Evolutionary conservation across 2,888 invertebrate genomes (phyloP), one percentile per base, ranked within the genome.

Genomic region (Synanthedon formicaeformis): DNA sequence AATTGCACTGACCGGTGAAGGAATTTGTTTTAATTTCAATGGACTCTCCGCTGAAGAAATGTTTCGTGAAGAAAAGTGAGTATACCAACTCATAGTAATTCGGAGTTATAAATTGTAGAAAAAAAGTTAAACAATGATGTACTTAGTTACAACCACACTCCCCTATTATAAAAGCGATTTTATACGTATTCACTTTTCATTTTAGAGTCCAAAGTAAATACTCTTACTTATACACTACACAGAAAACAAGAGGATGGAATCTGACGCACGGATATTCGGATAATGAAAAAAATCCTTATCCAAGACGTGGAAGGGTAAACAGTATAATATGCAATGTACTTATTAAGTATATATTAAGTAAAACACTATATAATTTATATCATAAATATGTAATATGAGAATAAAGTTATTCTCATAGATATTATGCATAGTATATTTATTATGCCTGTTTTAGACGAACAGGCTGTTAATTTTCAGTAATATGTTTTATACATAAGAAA

Each of bases 11-110:
- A 77, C 77, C 0, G 51, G 54, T 0, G 69, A 75, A 56, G 77
- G 77, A 3, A 18, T 75, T 0, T 77, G 77, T 53, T 76, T 55
- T 49, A 71, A 60, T 14, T 60, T 67, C 51, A 78, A 78, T 54
- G 58, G 66, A 1, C 53, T 76, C 8, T 59, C 69, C 2, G 65
- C 64, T 2, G 10, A 50, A 10, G 74, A 76, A 12, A 69, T 75
- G 34, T 66, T 78, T 41, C 55, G 58, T 14, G 50, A 16, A 4
- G 40, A 50, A 4, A 50, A 10, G 50, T 56, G 57, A 51, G 58
- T 12, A 49, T 16, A 16, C 2, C 16, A 1, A 12, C 6, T 2
- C 13, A 13, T 3, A 8, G 14, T n/a, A 13, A 45, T 13, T 12
- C 2, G 41, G 13, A 41, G 11, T 41, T 41, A 41, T 23, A 23